Evolutionary conservation across 2,797 vertebrate genomes (phyloP), one percentile per base, ranked within the genome.

Genomic region (Falco novaeseelandiae): DNA sequence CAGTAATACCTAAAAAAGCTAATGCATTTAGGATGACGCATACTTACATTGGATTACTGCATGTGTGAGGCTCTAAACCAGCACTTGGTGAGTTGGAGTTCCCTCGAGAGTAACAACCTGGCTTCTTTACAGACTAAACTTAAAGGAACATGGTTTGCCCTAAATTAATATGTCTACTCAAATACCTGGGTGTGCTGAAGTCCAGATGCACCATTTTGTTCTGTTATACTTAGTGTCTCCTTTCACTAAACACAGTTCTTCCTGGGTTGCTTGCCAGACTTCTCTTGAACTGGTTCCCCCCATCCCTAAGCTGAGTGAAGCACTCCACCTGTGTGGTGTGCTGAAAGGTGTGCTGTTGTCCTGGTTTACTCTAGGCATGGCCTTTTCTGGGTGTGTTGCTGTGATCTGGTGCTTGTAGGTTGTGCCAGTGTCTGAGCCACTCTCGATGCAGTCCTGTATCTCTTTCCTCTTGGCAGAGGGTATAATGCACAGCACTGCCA

Each of bases 201-300:
- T 96, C 95, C 97, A 97, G 97, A 97, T 97, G 97, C 96, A 97
- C 80, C 95, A 78, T 96, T 96, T 96, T 96, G 89, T 95, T 94
- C 91, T 76, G 10, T 94, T 89, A 49, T 82, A 38, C 8, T 90
- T 83, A 86, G 82, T 79, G 49, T 95, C 69, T 88, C 40, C 61
- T 83, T 81, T 89, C 55, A 92, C 82, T 96, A 76, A 85, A 80
- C 48, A 89, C 12, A 62, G 0, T 67, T 89, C 49, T 86, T 86
- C 74, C 59, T 70, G 94, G 71, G 71, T 66, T 95, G 36, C 34
- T 93, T 93, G 46, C 67, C 83, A 14, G 3, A 42, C 5, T 3
- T n/a, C 52, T 86, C 38, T 89, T 91, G 42, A 87, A 20, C 38
- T 94, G 48, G 69, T 72, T 93, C 9, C 27, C 40, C 29, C 14